phyloP scores from a whole-genome alignment of 2,888 invertebrate genomes.

The Hyposoter didymator region DNA sequence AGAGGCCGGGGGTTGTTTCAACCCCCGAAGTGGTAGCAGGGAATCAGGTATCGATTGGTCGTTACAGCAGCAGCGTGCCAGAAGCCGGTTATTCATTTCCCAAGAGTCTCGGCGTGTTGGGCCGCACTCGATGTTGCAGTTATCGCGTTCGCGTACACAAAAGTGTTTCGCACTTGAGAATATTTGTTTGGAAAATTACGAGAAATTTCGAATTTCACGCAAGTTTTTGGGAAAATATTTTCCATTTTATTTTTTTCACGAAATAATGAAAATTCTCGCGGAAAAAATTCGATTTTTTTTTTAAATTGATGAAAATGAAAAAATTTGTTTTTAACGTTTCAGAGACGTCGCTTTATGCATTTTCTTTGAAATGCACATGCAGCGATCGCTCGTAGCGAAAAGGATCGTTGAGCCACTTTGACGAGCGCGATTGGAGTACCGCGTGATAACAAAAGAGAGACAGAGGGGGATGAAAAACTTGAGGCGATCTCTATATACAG shows the following conservation, averaged over 20 bases:
- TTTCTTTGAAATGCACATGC: conserved; percentile 18
- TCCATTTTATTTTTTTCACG: too few relatives aligned
- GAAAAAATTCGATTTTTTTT: too few relatives aligned
- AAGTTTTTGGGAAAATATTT: too few relatives aligned
- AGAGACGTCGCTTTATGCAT: neutral
- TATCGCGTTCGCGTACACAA: conserved; percentile 36
- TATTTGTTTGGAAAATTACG: neutral
- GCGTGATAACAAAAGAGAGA: conserved; percentile 24
- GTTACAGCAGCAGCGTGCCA: conserved; percentile 24
- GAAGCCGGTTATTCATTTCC: conserved; percentile 62
- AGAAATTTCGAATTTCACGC: too few relatives aligned
- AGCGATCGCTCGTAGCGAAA: conserved; percentile 50
- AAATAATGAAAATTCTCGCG: too few relatives aligned
- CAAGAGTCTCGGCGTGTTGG: conserved; percentile 49
- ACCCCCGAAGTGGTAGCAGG: conserved; percentile 41
- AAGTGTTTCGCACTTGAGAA: neutral
- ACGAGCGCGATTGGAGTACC: conserved; percentile 42
- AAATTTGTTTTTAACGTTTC: neutral
- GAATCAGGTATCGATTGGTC: conserved; percentile 63
- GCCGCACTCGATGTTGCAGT: conserved; percentile 23
- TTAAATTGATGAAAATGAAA: too few relatives aligned
- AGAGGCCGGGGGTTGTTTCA: neutral
- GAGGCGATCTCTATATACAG: conserved; percentile 16
- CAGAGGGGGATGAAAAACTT: conserved; percentile 11
- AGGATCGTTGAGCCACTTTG: conserved; percentile 58